Percentiles rank a stretch among this genome's conserved stretches.
These are phyloP conservation scores for Vanessa tameamea DNA, from an alignment of 1,140 invertebrate genomes.

Conservation along the genomic window DNA sequence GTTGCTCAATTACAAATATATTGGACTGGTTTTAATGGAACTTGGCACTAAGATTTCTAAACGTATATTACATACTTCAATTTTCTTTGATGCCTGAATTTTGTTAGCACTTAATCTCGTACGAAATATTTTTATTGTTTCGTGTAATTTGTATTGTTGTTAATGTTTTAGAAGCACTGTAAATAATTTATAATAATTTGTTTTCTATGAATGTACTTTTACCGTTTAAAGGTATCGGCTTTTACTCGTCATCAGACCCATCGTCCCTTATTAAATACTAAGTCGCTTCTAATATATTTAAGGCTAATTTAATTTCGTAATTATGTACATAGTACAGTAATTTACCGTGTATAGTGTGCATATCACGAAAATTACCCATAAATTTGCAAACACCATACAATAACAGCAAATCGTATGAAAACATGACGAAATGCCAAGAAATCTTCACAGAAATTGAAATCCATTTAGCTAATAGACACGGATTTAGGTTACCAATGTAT, in stretches of 20 bases:
- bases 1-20: constrained; percentile 2
- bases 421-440: constrained; percentile 23
- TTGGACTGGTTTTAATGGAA: constrained; percentile 7
- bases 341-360: background rate
- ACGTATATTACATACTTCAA: background rate
- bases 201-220: no score
- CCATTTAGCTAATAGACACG: constrained; percentile 16
- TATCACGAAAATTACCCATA: constrained; percentile 21
- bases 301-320: no score
- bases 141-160: no score
- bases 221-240: no score
- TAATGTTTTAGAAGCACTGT: no score
- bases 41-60: background rate
- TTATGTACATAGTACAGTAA: no score
- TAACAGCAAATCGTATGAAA: constrained; percentile 10
- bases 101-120: background rate
- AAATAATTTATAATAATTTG: no score
- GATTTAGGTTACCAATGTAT: constrained; percentile 3
- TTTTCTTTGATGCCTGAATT: background rate
- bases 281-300: no score
- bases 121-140: no score
- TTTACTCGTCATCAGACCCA: no score
- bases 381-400: constrained; percentile 14
- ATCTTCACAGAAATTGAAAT: constrained; percentile 9
- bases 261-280: no score